These are phyloP conservation scores for Plutella xylostella DNA, from an alignment of 2,888 invertebrate genomes.

Conservation along the genomic window DNA sequence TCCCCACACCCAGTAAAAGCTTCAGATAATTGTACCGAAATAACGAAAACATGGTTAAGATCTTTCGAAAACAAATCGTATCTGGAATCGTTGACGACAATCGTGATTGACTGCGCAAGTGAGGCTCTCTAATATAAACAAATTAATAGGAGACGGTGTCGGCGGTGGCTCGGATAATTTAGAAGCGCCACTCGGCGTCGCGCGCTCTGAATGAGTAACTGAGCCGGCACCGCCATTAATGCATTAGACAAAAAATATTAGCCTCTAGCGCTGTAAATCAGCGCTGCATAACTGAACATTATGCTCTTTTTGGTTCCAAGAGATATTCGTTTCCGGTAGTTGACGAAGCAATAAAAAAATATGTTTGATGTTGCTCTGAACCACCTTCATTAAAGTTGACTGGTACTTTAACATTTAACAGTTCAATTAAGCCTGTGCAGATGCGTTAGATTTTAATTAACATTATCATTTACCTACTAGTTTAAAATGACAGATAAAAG, in stretches of 20 bases:
- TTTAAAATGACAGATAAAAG: too few species aligned
- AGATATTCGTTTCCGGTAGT: constrained; percentile 40
- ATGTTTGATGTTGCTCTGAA: constrained; percentile 18
- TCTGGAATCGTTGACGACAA: constrained; percentile 65
- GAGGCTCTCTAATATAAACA: constrained; percentile 67
- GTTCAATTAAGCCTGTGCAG: too few species aligned
- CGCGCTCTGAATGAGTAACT: constrained; percentile 33
- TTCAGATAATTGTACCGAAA: constrained; percentile 69
- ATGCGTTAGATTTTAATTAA: too few species aligned
- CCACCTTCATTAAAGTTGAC: too few species aligned
- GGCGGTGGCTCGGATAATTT: constrained; percentile 38
- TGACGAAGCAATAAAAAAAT: not conserved
- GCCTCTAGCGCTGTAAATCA: constrained; percentile 44
- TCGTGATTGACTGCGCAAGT: constrained; percentile 68
- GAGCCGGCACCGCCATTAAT: constrained; percentile 36
- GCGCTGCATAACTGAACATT: constrained; percentile 22
- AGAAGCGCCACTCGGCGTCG: constrained; percentile 21
- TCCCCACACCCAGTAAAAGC: constrained; percentile 66
- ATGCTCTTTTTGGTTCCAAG: constrained; percentile 35
- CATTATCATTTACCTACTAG: too few species aligned
- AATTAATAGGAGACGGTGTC: constrained; percentile 58
- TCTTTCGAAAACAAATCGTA: constrained; percentile 68
- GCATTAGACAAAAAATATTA: constrained; percentile 42
- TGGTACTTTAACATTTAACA: too few species aligned
- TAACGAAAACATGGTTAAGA: constrained; percentile 68